Evolutionary conservation across 2,797 vertebrate species (phyloP).

Genomic region (Anguilla marmorata): DNA sequence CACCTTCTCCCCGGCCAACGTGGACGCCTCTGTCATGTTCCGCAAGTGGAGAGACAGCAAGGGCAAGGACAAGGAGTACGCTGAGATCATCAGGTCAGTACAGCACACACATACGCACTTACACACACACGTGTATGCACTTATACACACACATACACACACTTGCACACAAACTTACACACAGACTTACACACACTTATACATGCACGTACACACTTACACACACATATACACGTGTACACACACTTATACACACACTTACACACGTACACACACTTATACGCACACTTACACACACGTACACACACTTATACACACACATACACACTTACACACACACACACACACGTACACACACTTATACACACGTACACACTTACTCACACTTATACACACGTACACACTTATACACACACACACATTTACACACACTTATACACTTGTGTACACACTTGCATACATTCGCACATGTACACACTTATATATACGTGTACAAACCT

Average conservation of each 20-base stretch:
- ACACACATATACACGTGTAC: too few relatives aligned
- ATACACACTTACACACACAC: background rate
- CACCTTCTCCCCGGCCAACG: slow-evolving; percentile 81
- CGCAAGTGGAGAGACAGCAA: slow-evolving; percentile 85
- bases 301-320: too few relatives aligned
- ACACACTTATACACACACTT: too few relatives aligned
- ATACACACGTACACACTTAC: background rate
- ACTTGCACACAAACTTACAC: background rate
- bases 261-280: too few relatives aligned
- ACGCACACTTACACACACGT: background rate
- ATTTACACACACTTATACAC: too few relatives aligned
- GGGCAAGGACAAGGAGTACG: slow-evolving; percentile 83
- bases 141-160: background rate
- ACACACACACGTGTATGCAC: background rate
- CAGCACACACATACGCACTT: background rate
- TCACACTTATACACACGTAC: background rate
- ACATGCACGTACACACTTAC: background rate
- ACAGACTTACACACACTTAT: background rate
- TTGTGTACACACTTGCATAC: too few relatives aligned
- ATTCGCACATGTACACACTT: too few relatives aligned
- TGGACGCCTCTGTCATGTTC: slow-evolving; percentile 84
- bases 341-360: background rate
- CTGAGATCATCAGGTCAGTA: slow-evolving; percentile 78
- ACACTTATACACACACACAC: too few relatives aligned
- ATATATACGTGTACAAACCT: background rate